Conservation (phyloP, 2,888 invertebrate genomes). For the Drosophila seclusa region DNA sequence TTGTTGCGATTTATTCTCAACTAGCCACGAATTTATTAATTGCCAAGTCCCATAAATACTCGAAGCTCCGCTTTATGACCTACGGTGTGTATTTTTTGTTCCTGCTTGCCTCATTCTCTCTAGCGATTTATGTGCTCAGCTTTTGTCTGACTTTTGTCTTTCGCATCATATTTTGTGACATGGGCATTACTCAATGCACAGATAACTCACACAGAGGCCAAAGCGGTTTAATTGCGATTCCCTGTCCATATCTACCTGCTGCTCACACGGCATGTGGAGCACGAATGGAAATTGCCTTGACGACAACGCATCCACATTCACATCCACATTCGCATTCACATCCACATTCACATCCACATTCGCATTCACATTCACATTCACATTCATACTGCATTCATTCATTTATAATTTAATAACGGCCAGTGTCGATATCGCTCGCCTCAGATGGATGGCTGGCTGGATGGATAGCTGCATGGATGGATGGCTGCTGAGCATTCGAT, state of each 20-base stretch:
- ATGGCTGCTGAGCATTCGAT: conserved; percentile 4
- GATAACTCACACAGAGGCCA: conserved; percentile 44
- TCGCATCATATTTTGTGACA: conserved; percentile 76
- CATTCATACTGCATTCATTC: conserved; percentile 77
- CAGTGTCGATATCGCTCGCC: conserved; percentile 57
- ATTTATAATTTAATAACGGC: conserved; percentile 82
- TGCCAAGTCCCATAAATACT: conserved; percentile 78
- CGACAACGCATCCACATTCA: conserved; percentile 36
- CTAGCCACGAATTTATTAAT: conserved; percentile 83
- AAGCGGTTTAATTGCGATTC: conserved; percentile 63
- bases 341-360: conserved; percentile 6
- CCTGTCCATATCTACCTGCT: conserved; percentile 38
- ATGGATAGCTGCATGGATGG: not conserved
- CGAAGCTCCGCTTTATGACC: conserved; percentile 72
- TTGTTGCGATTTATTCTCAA: conserved; percentile 58
- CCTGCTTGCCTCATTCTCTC: conserved; percentile 17
- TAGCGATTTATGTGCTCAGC: conserved; percentile 47
- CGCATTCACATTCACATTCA: conserved; percentile 21
- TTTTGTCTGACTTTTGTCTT: conserved; percentile 13
- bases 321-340: conserved; percentile 17
- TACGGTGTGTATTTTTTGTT: conserved; percentile 47
- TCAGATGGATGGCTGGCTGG: conserved; percentile 21
- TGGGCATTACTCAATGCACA: conserved; percentile 73
- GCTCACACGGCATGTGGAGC: conserved; percentile 29
- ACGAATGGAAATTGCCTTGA: conserved; percentile 30